phyloP scores from a whole-genome alignment of 2,888 invertebrate genomes.

The Dolichomitus sp. region DNA sequence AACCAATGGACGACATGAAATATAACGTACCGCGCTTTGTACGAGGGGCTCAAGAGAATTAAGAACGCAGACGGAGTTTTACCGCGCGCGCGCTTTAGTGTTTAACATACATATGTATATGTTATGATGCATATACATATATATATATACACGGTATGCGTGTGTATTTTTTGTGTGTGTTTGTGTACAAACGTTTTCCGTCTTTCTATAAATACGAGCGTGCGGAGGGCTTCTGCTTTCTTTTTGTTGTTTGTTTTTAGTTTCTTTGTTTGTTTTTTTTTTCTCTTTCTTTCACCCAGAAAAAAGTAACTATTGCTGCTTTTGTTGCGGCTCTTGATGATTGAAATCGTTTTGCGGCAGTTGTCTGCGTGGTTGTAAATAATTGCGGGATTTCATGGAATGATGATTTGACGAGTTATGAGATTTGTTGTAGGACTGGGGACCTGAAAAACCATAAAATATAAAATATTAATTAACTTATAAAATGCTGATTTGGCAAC shows the following conservation, averaged over 20 bases:
- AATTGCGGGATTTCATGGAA: constrained; percentile 83
- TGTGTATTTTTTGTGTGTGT: constrained; percentile 64
- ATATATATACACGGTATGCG: constrained; percentile 47
- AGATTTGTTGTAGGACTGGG: constrained; percentile 80
- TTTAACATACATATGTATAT: constrained; percentile 63
- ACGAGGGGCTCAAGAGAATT: constrained; percentile 77
- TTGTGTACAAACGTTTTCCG: constrained; percentile 67
- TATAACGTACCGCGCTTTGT: constrained; percentile 72
- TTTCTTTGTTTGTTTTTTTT: constrained; percentile 12
- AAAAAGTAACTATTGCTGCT: constrained; percentile 76
- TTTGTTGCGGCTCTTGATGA: constrained; percentile 75
- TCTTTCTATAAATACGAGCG: constrained; percentile 69
- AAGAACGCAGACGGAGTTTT: constrained; percentile 61
- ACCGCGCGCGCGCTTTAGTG: constrained; percentile 41
- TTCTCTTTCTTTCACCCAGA: constrained; percentile 35
- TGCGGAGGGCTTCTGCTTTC: constrained; percentile 57
- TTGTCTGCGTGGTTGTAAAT: constrained; percentile 81
- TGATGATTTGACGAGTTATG: constrained; percentile 85
- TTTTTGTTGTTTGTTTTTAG: constrained; percentile 17
- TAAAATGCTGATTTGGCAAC: not conserved
- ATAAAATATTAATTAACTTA: constrained; percentile 64
- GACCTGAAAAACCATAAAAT: constrained; percentile 79
- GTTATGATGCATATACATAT: constrained; percentile 58
- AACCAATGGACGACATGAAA: constrained; percentile 74
- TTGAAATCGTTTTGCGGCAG: constrained; percentile 80